A percentile compares a stretch with the other conserved stretches of the same genome.
phyloP scores from a whole-genome alignment of 2,888 invertebrate species.

The Trachelus tabidus region DNA sequence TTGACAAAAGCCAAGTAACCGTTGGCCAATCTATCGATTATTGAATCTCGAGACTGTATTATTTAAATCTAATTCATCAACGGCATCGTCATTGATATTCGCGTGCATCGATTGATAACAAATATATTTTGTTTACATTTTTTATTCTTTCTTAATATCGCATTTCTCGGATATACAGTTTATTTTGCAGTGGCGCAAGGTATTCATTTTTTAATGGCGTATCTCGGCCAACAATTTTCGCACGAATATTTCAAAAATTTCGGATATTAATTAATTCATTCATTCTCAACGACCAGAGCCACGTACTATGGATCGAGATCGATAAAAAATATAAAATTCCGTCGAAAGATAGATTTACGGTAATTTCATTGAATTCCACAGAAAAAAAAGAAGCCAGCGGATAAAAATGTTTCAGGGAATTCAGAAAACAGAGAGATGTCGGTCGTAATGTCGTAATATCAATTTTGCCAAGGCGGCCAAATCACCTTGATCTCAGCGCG shows the following conservation, averaged over 20 bases:
- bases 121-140: not conserved
- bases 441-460: not conserved
- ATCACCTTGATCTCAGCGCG: not conserved
- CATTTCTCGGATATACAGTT: not conserved
- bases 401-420: too few relatives aligned
- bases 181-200: not conserved
- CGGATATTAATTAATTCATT: not conserved
- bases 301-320: too few relatives aligned
- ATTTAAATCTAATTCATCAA: not conserved
- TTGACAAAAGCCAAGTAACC: not conserved
- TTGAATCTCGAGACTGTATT: not conserved
- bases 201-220: too few relatives aligned
- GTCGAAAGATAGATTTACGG: not conserved
- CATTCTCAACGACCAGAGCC: not conserved
- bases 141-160: not conserved
- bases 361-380: not conserved
- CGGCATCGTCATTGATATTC: not conserved
- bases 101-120: accelerated
- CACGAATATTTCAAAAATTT: too few relatives aligned
- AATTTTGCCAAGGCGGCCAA: not conserved
- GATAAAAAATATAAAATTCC: not conserved
- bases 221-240: too few relatives aligned
- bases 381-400: too few relatives aligned
- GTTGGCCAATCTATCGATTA: not conserved
- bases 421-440: too few relatives aligned